These are phyloP conservation scores for Crepidodera aurea DNA, from an alignment of 2,888 invertebrate species.

Conservation along the genomic window DNA sequence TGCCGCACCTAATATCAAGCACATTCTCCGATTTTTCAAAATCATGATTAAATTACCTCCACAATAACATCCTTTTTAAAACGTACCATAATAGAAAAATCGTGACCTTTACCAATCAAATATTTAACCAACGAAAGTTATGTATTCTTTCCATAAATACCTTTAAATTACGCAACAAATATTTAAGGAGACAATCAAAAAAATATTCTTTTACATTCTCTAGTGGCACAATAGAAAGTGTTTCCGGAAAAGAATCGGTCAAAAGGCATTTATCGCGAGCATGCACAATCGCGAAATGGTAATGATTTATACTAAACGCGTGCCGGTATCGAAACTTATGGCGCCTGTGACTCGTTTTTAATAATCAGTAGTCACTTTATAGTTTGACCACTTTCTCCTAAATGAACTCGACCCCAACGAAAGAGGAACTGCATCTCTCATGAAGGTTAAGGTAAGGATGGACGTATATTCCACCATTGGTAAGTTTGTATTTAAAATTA, in stretches of 20 bases:
- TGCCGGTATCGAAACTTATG: slow-evolving; percentile 38
- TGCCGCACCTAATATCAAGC: no score
- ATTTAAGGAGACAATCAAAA: slow-evolving; percentile 2
- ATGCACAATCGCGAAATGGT: slow-evolving; percentile 22
- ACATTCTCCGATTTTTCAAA: no score
- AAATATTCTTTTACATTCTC: not conserved
- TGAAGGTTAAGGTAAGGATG: slow-evolving; percentile 6
- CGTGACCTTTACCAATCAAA: not conserved
- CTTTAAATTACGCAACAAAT: not conserved
- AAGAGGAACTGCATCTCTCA: slow-evolving; percentile 35
- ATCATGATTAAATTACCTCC: not conserved
- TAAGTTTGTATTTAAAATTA: no score
- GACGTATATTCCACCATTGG: slow-evolving; percentile 7
- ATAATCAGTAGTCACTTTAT: slow-evolving; percentile 41
- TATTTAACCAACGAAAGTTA: slow-evolving; percentile 5
- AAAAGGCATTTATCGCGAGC: slow-evolving; percentile 7
- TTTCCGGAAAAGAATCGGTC: slow-evolving; percentile 26
- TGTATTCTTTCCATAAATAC: not conserved
- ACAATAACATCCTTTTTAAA: not conserved
- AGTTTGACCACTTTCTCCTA: slow-evolving; percentile 44
- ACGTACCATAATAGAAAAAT: not conserved
- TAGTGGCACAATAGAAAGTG: slow-evolving; percentile 30
- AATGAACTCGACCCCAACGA: slow-evolving; percentile 42
- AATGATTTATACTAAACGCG: slow-evolving; percentile 33
- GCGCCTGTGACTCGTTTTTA: slow-evolving; percentile 40